These are phyloP conservation scores for Martes martes DNA, from an alignment of 2,113 vertebrate species.

Conservation along the genomic window DNA sequence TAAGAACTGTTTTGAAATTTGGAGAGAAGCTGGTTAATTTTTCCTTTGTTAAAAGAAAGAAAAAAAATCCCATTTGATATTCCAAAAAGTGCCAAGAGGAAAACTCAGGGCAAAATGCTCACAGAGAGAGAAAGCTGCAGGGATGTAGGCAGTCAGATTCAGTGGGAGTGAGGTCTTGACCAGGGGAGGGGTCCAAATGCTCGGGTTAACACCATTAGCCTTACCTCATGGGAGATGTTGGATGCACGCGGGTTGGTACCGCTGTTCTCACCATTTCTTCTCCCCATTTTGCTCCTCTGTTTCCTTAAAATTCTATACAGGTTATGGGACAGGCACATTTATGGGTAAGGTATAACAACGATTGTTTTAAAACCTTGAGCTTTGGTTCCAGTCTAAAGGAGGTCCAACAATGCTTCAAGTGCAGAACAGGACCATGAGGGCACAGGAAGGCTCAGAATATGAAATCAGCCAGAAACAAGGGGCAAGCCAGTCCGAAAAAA, in stretches of 20 bases:
- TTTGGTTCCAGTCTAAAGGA: not conserved
- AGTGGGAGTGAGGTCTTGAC: not conserved
- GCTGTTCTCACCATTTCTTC: constrained; percentile 11
- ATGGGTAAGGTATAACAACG: not conserved
- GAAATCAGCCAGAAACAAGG: not conserved
- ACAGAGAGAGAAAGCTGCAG: not conserved
- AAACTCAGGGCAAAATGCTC: not conserved
- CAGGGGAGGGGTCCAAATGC: not conserved
- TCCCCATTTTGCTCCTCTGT: constrained; percentile 47
- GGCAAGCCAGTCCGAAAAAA: not conserved
- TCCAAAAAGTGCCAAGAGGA: not conserved
- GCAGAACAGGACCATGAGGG: not conserved
- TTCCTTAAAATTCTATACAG: constrained; percentile 34
- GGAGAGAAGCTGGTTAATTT: not conserved
- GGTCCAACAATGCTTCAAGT: not conserved
- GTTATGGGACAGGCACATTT: not conserved
- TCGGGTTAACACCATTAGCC: not conserved
- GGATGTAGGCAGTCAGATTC: not conserved
- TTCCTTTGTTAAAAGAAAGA: not conserved
- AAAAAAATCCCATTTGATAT: not conserved
- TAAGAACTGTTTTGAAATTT: not conserved
- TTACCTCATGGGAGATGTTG: constrained; percentile 45
- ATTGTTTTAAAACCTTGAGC: not conserved
- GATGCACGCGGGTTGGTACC: not conserved
- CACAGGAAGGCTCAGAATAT: no score